Base-by-base conservation (phyloP, 1,140 invertebrate genomes). In the Telenomus remus region DNA sequence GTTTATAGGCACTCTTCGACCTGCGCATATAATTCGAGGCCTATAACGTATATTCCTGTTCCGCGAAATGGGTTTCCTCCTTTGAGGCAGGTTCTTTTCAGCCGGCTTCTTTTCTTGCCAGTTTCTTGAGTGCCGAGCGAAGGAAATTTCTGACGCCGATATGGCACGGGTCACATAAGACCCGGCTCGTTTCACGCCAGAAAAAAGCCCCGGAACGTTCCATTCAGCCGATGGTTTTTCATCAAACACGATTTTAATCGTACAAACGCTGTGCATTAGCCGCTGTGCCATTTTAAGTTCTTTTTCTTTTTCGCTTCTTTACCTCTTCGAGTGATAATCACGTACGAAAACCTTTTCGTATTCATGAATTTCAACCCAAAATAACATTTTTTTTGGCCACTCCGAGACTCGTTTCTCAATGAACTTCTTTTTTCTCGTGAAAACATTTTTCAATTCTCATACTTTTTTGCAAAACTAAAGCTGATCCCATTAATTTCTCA, bases 1-100 rank as follows among this genome's bases (percentile, higher is more conserved):
- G 53, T 66, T 66, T 66, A 66, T 44, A 66, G 55, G 56, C 42
- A 16, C 49, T 61, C 50, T 35, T 54, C 46, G 49, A 16, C 55
- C 33, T 39, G 1, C 55, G 35, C 48, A 54, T 60, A 59, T 53
- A 69, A 69, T 53, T 69, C 55, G 55, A 59, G 19, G 47, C 54
- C 51, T 48, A 49, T 70, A 70, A 70, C 66, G 66, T 70, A 70
- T 44, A 70, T 70, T 61, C 66, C 44, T 43, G 16, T 70, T 70
- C 66, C 43, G 56, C 66, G 66, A 70, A 70, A 61, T 70, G 44
- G 66, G 66, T 70, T 70, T 70, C 39, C 56, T 70, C 46, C 14
- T 70, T 60, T 70, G 9, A 70, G 60, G 65, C 65, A 69, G 55
- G 55, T 69, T 60, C 16, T 33, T 69, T 69, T 69, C 48, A 69